Percentiles rank a stretch among this genome's conserved stretches.
phyloP scores from a whole-genome alignment of 2,113 vertebrate species.

The Coregonus clupeaformis region DNA sequence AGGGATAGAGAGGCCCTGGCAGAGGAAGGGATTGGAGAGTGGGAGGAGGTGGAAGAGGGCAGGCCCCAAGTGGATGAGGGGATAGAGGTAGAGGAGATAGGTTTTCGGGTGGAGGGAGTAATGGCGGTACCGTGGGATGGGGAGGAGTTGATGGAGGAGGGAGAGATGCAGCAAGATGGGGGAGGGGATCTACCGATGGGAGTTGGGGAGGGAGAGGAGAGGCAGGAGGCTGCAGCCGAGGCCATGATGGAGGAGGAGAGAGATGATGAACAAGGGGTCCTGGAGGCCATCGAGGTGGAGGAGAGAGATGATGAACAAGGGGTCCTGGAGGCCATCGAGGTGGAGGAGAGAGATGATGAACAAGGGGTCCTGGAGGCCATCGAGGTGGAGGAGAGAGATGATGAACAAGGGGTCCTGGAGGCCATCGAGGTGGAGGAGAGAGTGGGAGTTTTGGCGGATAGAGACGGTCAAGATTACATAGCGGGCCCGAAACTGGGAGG shows the following conservation, averaged over 20 bases:
- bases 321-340: conserved; percentile 13
- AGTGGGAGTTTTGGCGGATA: conserved; percentile 5
- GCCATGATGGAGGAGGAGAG: conserved; percentile 27
- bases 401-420: conserved; percentile 8
- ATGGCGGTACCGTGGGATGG: conserved; percentile 45
- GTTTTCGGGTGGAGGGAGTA: conserved; percentile 39
- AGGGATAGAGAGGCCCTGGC: conserved; percentile 9
- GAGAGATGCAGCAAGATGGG: background rate
- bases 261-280: conserved; percentile 7
- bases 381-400: conserved; percentile 31
- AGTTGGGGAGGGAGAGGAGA: conserved; percentile 3
- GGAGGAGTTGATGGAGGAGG: conserved; percentile 32
- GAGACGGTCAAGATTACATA: conserved; percentile 24
- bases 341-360: conserved; percentile 16
- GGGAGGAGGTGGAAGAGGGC: background rate
- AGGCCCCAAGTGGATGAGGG: background rate
- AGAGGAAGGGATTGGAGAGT: background rate
- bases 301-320: conserved; percentile 17
- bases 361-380: conserved; percentile 2
- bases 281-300: conserved; percentile 18
- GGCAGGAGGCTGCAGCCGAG: conserved; percentile 4
- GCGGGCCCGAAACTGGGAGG: conserved; percentile 12
- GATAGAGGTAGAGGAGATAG: conserved; percentile 22
- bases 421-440: conserved; percentile 18
- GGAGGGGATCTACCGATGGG: background rate